Evolutionary conservation across 2,113 vertebrate genomes (phyloP), one percentile per base, ranked within the genome.

Genomic region (Menidia beryllina): DNA sequence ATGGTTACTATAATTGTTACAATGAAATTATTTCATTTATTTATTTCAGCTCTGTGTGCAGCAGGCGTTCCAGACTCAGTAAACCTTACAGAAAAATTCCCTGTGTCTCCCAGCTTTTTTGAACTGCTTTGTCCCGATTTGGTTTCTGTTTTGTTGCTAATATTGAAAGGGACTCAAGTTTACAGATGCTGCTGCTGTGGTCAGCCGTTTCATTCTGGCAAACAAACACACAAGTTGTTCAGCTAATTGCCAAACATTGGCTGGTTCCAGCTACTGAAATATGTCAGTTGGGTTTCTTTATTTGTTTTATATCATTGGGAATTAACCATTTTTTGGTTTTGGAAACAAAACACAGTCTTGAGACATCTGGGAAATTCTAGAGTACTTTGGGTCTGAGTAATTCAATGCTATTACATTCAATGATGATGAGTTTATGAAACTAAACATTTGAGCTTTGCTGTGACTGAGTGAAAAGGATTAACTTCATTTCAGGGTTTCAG

Each of bases 21-120:
- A 89, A 91, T 92, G 92, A 94, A 93, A 92, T 89, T 92, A 93
- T 93, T 94, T 92, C 91, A 90, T 91, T 93, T 93, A 94, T 94
- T 94, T 94, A 94, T 94, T 94, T 93, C 90, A 93, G 90, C 87
- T 93, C 87, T 91, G 88, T 93, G 91, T 93, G 91, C 78, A 89
- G 91, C 91, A 91, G 90, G 91, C 89, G 92, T 92, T 93, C 85
- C 90, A 57, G 91, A 91, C 90, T 92, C 91, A 94, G 93, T 94
- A 93, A 94, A 93, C 88, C 85, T 83, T 91, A 88, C 79, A 86
- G 90, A 93, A 93, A 89, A 69, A 88, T 86, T 81, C 77, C 69
- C 55, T 72, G 83, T 87, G 87, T 84, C 85, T 76, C 65, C 15
- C 45, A 26, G 79, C 49, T 24, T 90, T 66, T 81, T 83, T 84